Evolutionary conservation across 2,113 vertebrate species (phyloP), one percentile per base, ranked within the genome.

Genomic region (Labrus mixtus): DNA sequence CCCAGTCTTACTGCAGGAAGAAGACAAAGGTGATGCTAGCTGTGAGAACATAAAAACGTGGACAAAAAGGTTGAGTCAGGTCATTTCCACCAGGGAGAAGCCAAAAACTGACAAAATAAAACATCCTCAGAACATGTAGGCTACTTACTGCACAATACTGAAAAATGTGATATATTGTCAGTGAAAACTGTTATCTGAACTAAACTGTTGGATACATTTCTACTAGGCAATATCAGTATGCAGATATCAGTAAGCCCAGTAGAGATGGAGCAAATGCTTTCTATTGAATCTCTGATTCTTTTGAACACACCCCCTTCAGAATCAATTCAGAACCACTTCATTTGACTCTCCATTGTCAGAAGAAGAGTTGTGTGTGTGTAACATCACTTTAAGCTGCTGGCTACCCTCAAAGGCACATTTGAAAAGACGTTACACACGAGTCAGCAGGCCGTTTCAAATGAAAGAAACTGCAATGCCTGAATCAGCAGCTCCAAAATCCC

Each of bases 341-440:
- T 65, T 64, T 76, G 77, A 72, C 48, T 54, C 61, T 17, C 66
- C 36, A 62, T 63, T 78, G 68, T 72, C 77, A 76, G 43, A 63
- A 51, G 9, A 29, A 51, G 33, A 67, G 74, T 73, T 83, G 23
- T 65, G 65, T 68, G 65, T 68, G 43, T 65, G 72, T 58, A 82
- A 71, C 65, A 77, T 65, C 73, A 75, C 80, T 86, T 69, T 29
- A 78, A 57, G 83, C 78, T 62, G 57, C 12, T 2, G 19, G 46
- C 46, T 37, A 68, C 53, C 73, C 85, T 81, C 78, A 77, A 68
- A 83, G 72, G 78, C 66, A 46, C 72, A 87, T 5, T 76, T 79
- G 68, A 87, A 83, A 86, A 66, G 54, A 63, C 46, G 75, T 77
- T 76, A 45, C 68, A 75, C 68, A 68, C 20, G 36, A 74, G 77